Base-by-base conservation (phyloP, 1,140 invertebrate genomes). In the Pseudomyrmex concolor region DNA sequence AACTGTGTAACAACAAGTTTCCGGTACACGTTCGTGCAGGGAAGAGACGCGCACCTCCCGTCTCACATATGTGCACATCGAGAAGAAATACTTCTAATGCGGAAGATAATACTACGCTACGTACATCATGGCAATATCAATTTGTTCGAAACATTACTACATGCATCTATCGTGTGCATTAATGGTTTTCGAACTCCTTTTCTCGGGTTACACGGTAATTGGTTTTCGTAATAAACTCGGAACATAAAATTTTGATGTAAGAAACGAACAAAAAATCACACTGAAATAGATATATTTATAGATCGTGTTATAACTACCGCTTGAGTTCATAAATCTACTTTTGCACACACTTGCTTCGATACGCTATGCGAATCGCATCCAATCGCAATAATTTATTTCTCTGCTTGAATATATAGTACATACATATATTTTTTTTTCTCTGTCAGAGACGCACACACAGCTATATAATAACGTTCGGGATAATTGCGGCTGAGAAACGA, bases 1-100 rank as follows among this genome's bases (percentile, higher is more conserved):
- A 77, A 77, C 45, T 25, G 50, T 78, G 55, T 78, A 83, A 83
- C 63, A 67, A 78, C 63, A 67, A 78, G 25, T 68, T 78, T 83
- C 73, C 63, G 73, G n/a, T 77, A 77, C 50, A 80, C 43, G 55
- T 59, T 70, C 7, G 64, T 80, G 54, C 19, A 78, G 57, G 15
- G 57, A 83, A 17, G 50, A 77, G 66, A 66, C 19, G 71, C 72
- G 71, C 72, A 45, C 50, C 59, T 83, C 19, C 13, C 63, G 64
- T 55, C 73, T 55, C 73, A 57, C 34, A 5, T 34, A 34, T 34
- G 80, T 76, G 80, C 66, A 62, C 71, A 34, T n/a, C 22, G 43
- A 66, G 66, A 50, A 22, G 63, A 66, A 43, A 50, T 34, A 66
- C 64, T 22, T 10, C 45, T 57, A 34, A 50, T n/a, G 10, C 10